phyloP scores from a whole-genome alignment of 35 echinoderm and acorn worm genomes.

The Patiria miniata region DNA sequence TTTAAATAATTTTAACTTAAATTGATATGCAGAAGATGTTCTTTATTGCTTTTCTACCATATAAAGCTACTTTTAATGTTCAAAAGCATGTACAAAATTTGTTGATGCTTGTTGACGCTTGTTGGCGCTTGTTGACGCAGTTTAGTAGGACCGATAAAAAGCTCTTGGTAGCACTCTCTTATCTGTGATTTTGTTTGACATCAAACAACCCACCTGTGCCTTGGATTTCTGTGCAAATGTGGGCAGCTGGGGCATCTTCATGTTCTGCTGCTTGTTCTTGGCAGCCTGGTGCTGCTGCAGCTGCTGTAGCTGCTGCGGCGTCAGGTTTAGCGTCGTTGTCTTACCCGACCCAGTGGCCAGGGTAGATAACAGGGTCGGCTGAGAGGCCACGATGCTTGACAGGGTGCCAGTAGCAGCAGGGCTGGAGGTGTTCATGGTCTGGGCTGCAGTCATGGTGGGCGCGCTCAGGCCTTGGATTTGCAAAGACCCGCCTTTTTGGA shows the following conservation, averaged over 20 bases:
- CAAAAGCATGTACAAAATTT: no score
- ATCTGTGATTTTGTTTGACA: no score
- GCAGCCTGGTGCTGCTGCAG: slow-evolving; percentile 22
- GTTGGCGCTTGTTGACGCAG: no score
- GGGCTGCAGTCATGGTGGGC: slow-evolving; percentile 1
- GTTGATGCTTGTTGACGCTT: no score
- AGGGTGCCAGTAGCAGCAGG: slow-evolving; percentile 14
- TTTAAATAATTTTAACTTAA: no score
- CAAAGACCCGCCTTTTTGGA: slow-evolving; percentile 63
- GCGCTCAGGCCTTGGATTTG: slow-evolving; percentile 67
- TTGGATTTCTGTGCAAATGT: slow-evolving; percentile 33
- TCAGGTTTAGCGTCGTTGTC: slow-evolving; percentile 28
- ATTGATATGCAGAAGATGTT: no score
- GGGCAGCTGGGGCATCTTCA: slow-evolving; percentile 37
- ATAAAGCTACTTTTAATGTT: no score
- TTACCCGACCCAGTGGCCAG: slow-evolving; percentile 26
- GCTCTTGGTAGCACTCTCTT: no score
- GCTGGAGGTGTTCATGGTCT: neutral
- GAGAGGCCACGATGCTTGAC: neutral
- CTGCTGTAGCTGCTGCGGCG: slow-evolving; percentile 38
- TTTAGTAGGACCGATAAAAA: no score
- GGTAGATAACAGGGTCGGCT: neutral
- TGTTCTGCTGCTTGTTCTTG: slow-evolving; percentile 20
- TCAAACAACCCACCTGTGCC: neutral
- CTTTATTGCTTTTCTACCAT: no score